phyloP scores from a whole-genome alignment of 53 echinoderm and acorn worm species.

The Echinometra lucunter region DNA sequence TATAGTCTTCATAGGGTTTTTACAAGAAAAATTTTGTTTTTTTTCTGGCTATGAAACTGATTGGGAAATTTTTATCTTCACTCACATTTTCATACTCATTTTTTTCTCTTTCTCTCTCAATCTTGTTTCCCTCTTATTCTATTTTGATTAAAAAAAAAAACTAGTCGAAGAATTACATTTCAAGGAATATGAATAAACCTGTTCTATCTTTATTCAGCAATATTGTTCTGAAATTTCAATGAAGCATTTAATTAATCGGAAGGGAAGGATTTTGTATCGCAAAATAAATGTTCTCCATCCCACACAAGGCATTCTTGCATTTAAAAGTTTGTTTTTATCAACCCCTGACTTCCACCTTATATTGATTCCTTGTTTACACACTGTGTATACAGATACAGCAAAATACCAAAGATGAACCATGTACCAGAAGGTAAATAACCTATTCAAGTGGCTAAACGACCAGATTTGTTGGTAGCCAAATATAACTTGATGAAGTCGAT shows the following conservation, averaged over 20 bases:
- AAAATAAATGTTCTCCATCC: neutral
- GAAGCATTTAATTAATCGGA: neutral
- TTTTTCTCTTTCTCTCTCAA: too few species aligned
- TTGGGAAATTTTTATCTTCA: too few species aligned
- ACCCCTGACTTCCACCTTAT: neutral
- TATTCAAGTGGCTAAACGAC: neutral
- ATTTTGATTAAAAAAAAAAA: too few species aligned
- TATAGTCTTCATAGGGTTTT: too few species aligned
- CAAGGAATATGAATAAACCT: too few species aligned
- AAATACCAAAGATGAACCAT: neutral
- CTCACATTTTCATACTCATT: too few species aligned
- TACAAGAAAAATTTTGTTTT: too few species aligned
- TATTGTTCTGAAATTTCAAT: too few species aligned
- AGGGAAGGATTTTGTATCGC: neutral
- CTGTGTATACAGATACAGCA: neutral
- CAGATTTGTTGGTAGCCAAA: conserved; percentile 24
- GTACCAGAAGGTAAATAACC: neutral
- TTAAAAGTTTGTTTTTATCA: neutral
- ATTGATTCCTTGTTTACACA: conserved; percentile 15
- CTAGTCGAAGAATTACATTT: too few species aligned
- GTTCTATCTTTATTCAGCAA: too few species aligned
- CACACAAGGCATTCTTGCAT: neutral
- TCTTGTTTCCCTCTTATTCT: too few species aligned
- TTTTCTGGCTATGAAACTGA: too few species aligned
- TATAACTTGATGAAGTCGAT: conserved; percentile 6